Conservation (phyloP, 2,888 invertebrate genomes). For the Cheiracanthium punctorium region DNA sequence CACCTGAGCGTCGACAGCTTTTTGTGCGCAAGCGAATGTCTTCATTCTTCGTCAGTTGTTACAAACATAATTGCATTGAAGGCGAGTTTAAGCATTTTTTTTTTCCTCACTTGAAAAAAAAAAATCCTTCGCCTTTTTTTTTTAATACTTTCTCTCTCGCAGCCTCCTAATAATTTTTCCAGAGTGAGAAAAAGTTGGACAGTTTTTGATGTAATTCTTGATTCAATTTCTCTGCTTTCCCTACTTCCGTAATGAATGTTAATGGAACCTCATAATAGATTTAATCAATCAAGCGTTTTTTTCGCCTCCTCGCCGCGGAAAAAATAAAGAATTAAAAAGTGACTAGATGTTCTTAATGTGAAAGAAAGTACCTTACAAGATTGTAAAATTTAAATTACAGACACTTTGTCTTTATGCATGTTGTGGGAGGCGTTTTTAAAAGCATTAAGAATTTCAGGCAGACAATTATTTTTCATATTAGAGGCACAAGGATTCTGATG, state of each 20-base stretch:
- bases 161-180: constrained; percentile 43
- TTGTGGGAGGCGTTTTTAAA: not conserved
- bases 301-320: constrained; percentile 1
- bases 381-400: constrained; percentile 36
- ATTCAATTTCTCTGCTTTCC: constrained; percentile 59
- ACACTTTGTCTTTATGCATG: not conserved
- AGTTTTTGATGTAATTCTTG: constrained; percentile 68
- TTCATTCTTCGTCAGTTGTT: constrained; percentile 60
- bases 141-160: constrained; percentile 22
- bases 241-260: constrained; percentile 60
- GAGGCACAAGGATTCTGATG: not conserved
- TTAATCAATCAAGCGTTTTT: constrained; percentile 65
- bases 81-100: constrained; percentile 56
- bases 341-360: constrained; percentile 50
- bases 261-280: constrained; percentile 66
- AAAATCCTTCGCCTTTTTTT: not conserved
- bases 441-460: not conserved
- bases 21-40: constrained; percentile 30
- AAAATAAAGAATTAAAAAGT: constrained; percentile 18
- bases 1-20: constrained; percentile 55
- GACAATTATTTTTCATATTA: constrained; percentile 15
- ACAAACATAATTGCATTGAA: constrained; percentile 64
- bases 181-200: constrained; percentile 60
- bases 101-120: constrained; percentile 29
- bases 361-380: constrained; percentile 28